These are phyloP conservation scores for Triplophysa tibetana DNA, from an alignment of 2,113 vertebrate genomes.

Conservation along the genomic window DNA sequence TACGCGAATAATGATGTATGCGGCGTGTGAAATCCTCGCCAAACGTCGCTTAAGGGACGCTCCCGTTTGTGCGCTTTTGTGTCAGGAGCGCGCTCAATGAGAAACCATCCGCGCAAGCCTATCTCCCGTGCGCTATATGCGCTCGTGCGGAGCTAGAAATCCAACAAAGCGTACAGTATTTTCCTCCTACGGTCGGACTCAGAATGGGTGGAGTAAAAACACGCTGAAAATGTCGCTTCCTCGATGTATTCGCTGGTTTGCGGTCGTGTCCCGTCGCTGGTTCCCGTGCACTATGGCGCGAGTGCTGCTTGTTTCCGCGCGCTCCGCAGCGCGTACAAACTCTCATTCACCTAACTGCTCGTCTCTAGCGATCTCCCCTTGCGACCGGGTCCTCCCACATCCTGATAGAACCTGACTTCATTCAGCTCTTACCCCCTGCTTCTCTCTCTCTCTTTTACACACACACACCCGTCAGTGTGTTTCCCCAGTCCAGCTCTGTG, in stretches of 20 bases:
- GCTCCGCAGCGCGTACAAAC: constrained; percentile 67
- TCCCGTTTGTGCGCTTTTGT: constrained; percentile 54
- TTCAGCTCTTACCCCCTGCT: constrained; percentile 54
- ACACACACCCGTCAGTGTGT: constrained; percentile 45
- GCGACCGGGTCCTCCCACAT: constrained; percentile 73
- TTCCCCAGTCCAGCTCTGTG: constrained; percentile 30
- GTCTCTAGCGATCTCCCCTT: constrained; percentile 52
- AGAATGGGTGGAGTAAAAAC: constrained; percentile 45
- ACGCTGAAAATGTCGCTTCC: constrained; percentile 16
- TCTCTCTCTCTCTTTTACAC: constrained; percentile 35
- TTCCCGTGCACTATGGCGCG: constrained; percentile 46
- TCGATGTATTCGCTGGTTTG: constrained; percentile 42
- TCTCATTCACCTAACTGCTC: constrained; percentile 71
- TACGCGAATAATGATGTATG: background rate
- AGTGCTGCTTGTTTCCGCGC: constrained; percentile 63
- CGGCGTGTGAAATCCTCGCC: constrained; percentile 62
- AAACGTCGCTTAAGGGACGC: constrained; percentile 51
- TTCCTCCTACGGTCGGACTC: constrained; percentile 5
- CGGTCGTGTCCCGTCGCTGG: background rate
- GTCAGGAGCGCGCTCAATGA: constrained; percentile 59
- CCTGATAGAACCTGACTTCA: constrained; percentile 70
- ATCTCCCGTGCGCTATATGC: constrained; percentile 30
- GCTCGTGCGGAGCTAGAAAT: constrained; percentile 54
- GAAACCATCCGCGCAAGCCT: constrained; percentile 39
- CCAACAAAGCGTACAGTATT: constrained; percentile 64